Base-by-base conservation (phyloP, 2,113 vertebrate genomes). In the Perca schrenkii region DNA sequence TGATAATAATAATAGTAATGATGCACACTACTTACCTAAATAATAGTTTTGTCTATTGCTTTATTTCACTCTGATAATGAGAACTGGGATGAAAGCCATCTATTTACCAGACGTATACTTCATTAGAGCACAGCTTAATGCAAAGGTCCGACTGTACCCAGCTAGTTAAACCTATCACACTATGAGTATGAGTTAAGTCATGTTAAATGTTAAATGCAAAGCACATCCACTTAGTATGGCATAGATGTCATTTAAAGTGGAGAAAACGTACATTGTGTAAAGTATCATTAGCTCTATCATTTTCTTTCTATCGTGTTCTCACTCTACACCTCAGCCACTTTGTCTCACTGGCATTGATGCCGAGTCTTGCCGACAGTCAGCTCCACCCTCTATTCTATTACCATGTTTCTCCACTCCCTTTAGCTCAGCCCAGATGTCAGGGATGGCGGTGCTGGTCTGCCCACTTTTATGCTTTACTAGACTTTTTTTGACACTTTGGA, bases 291-390 rank as follows among this genome's bases (percentile, higher is more conserved):
- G 34, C 25, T 56, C 22, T 31, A 19, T 8, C 14, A 16, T 28
- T 66, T 56, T 25, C 36, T 65, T 46, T 21, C 19, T 4, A 17
- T 14, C 19, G 46, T 5, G 5, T 84, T 66, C 53, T 40, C 76
- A 11, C 16, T 31, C 52, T 28, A 5, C n/a, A 68, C 50, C 43
- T 67, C 46, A 70, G 52, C 14, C 36, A 17, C 52, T 77, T 53
- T 73, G 56, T 61, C 50, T 61, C 25, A 60, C 54, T 50, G 52
- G 13, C 52, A 40, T 3, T 69, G 57, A 79, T 19, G 49, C n/a
- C 28, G 61, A 79, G 65, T 36, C 17, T 43, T 43, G 21, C 6
- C 77, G 79, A 85, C 83, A 80, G 31, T 25, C 31, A 62, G 62
- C 69, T 57, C 72, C 77, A 61, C 83, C 79, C 53, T 71, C 49